Base-by-base conservation (phyloP, 2,797 vertebrate species). In the Tinamus major region DNA sequence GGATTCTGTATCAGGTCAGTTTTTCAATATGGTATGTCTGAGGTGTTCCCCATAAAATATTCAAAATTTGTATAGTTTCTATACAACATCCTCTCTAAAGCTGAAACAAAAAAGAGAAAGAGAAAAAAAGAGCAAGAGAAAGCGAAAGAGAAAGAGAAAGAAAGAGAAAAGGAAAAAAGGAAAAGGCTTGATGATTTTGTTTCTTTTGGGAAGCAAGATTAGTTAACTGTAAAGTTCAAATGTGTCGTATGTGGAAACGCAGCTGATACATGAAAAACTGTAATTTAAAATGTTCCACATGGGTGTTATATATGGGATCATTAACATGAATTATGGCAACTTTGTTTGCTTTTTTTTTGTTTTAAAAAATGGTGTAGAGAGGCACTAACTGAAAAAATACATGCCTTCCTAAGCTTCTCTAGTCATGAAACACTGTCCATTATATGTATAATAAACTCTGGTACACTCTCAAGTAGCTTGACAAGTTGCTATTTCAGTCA, bases 401-500 rank as follows among this genome's bases (percentile, higher is more conserved):
- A 2, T 5, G 16, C 65, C 62, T 85, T 2, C 5, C 26, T 4
- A 58, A 72, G 33, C 11, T 61, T 61, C 59, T 72, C 62, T 49
- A 82, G 49, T 85, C 20, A 80, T 31, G 31, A 58, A 92, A 49
- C 21, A 64, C 10, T 6, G 8, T 71, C 23, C 6, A 23, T 79
- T 68, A 63, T 68, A 42, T 44, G 37, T 33, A 17, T 55, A 55
- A 69, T 78, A 24, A 49, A 49, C 21, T 62, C 55, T 90, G 11
- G 12, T 65, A 56, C 35, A 71, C 4, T 87, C 55, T 35, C 81
- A 48, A 93, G 55, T 53, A 89, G 7, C 20, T 87, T 79, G 46
- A 85, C 63, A 94, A 82, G 21, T 68, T 95, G 68, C 35, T 74
- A 70, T 93, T 95, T 95, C 49, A 69, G 62, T 87, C 64, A 87